A percentile compares a stretch with the other conserved stretches of the same genome.
Evolutionary conservation across 2,888 invertebrate species (phyloP).

Genomic region (Pyrgus malvae): DNA sequence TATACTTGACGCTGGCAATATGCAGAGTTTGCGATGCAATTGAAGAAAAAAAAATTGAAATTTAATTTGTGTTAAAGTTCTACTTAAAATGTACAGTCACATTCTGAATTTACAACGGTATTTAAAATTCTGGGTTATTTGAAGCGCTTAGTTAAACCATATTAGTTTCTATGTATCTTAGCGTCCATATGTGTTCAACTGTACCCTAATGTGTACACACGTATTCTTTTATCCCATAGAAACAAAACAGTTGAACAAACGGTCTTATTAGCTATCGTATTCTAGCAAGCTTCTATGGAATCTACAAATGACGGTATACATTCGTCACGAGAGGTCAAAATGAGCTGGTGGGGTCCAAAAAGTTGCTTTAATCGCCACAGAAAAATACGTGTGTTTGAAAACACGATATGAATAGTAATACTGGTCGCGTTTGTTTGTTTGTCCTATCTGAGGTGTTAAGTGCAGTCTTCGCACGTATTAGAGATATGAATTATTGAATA

Average conservation of each 20-base stretch:
- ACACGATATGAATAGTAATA: conserved; percentile 46
- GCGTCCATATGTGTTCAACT: neutral
- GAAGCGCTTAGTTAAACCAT: neutral
- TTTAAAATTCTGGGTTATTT: too few species aligned
- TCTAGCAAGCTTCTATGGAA: neutral
- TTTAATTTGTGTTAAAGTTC: too few species aligned
- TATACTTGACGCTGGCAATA: too few species aligned
- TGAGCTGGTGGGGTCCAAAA: conserved; percentile 21
- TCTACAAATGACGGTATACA: neutral
- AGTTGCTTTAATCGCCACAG: conserved; percentile 32
- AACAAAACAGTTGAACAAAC: conserved; percentile 20
- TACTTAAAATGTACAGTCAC: too few species aligned
- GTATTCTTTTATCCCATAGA: conserved; percentile 20
- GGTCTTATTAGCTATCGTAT: conserved; percentile 18
- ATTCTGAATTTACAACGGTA: too few species aligned
- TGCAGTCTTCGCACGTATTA: conserved; percentile 64
- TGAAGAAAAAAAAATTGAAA: too few species aligned
- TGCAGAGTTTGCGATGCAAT: too few species aligned
- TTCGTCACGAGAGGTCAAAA: neutral
- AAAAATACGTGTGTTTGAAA: conserved; percentile 20
- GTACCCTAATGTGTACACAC: conserved; percentile 3
- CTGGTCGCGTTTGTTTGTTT: conserved; percentile 58
- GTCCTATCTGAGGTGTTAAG: conserved; percentile 63
- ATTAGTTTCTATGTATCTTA: neutral
- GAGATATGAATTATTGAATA: conserved; percentile 72